A percentile compares a stretch with the other conserved stretches of the same genome.
phyloP scores from a whole-genome alignment of 1,140 invertebrate species.

The Scylla paramamosain region DNA sequence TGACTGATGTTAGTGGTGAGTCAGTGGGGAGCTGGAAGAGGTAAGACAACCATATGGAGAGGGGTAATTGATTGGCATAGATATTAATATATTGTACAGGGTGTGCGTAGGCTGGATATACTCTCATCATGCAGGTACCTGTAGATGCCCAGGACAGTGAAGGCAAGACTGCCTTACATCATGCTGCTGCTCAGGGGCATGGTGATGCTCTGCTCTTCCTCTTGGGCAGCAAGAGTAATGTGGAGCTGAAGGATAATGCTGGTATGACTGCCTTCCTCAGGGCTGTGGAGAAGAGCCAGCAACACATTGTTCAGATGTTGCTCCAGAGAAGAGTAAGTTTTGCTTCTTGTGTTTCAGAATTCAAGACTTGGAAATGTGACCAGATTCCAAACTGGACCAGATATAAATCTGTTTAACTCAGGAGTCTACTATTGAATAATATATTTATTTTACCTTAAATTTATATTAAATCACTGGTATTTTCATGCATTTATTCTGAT shows the following conservation, averaged over 20 bases:
- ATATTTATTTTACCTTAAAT: not conserved
- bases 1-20: too few relatives aligned
- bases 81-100: not conserved
- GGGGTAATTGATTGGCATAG: not conserved
- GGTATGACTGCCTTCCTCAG: constrained; percentile 64
- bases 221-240: constrained; percentile 64
- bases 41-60: too few relatives aligned
- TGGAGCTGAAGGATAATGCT: constrained; percentile 51
- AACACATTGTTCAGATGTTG: constrained; percentile 66
- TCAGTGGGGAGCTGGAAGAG: too few relatives aligned
- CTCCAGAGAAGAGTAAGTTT: constrained; percentile 57
- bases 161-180: constrained; percentile 61
- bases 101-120: too few relatives aligned
- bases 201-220: constrained; percentile 61
- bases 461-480: not conserved
- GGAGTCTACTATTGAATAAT: too few relatives aligned
- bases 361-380: not conserved
- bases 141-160: constrained; percentile 71
- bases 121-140: constrained; percentile 33
- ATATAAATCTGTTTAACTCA: too few relatives aligned
- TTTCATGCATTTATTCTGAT: not conserved
- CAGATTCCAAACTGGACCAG: not conserved
- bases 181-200: constrained; percentile 54
- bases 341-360: not conserved
- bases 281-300: constrained; percentile 51